Conservation (phyloP, 2,797 vertebrate species). For the Tauraco hartlaubi region DNA sequence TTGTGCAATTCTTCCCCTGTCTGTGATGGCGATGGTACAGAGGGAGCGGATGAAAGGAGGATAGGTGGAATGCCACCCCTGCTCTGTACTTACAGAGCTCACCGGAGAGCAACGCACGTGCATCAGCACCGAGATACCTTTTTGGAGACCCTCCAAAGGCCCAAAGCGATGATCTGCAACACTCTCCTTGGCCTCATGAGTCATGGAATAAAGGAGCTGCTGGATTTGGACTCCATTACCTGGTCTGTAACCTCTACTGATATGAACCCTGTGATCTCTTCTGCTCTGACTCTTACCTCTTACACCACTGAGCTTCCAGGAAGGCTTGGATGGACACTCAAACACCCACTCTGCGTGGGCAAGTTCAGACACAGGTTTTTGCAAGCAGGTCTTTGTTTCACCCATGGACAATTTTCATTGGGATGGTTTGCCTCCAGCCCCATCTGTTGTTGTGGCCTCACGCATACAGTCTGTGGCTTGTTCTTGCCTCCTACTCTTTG, state of each 20-base stretch:
- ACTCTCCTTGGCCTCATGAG: background rate
- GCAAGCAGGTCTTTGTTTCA: slow-evolving; percentile 37
- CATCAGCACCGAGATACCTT: background rate
- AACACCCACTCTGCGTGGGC: background rate
- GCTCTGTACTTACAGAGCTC: background rate
- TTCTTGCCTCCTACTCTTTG: slow-evolving; percentile 3
- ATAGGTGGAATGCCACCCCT: background rate
- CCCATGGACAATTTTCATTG: background rate
- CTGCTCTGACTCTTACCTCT: slow-evolving; percentile 9
- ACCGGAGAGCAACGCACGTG: background rate
- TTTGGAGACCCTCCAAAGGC: background rate
- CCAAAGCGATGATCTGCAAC: background rate
- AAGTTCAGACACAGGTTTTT: slow-evolving; percentile 36
- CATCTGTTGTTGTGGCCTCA: slow-evolving; percentile 4
- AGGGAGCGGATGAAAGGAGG: background rate
- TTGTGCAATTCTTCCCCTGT: background rate
- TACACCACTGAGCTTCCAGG: slow-evolving; percentile 1
- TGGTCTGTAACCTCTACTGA: background rate
- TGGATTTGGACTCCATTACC: background rate
- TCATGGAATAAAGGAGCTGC: background rate
- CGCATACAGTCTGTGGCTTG: slow-evolving; percentile 5
- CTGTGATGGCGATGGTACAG: background rate
- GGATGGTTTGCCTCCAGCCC: slow-evolving; percentile 12
- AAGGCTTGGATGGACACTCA: background rate
- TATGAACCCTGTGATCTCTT: slow-evolving; percentile 9